Percentiles rank a stretch among this genome's conserved stretches.
phyloP scores from a whole-genome alignment of 1,140 invertebrate species.

The Lepidurus apus region DNA sequence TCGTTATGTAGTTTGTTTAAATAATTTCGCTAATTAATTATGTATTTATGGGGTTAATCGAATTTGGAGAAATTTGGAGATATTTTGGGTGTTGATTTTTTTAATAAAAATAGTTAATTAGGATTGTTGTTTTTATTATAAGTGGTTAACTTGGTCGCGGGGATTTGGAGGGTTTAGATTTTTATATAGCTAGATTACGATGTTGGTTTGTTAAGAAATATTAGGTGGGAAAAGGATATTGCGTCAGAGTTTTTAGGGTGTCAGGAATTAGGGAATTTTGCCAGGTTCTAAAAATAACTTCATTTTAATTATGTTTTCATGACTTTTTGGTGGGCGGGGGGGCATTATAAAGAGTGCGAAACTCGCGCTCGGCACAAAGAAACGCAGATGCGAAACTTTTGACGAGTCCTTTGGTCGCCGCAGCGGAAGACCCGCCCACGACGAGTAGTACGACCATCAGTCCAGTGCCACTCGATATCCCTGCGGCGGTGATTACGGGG shows the following conservation, averaged over 20 bases:
- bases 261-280: neutral
- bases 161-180: neutral
- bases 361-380: conserved; percentile 6
- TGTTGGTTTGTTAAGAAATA: neutral
- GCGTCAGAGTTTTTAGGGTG: neutral
- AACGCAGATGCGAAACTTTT: neutral
- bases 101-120: too few species aligned
- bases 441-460: conserved; percentile 37
- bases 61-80: too few species aligned
- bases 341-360: neutral
- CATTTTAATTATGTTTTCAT: neutral
- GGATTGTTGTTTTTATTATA: too few species aligned
- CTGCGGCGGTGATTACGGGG: conserved; percentile 44
- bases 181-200: neutral
- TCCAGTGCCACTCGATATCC: conserved; percentile 54
- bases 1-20: too few species aligned
- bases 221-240: neutral
- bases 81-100: too few species aligned
- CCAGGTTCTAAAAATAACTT: neutral
- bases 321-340: neutral
- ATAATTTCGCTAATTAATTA: too few species aligned
- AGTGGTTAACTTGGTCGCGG: too few species aligned
- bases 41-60: too few species aligned
- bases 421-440: neutral
- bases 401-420: neutral